These are phyloP conservation scores for Auanema freiburgensis DNA, from an alignment of 2,888 invertebrate genomes.

Conservation along the genomic window DNA sequence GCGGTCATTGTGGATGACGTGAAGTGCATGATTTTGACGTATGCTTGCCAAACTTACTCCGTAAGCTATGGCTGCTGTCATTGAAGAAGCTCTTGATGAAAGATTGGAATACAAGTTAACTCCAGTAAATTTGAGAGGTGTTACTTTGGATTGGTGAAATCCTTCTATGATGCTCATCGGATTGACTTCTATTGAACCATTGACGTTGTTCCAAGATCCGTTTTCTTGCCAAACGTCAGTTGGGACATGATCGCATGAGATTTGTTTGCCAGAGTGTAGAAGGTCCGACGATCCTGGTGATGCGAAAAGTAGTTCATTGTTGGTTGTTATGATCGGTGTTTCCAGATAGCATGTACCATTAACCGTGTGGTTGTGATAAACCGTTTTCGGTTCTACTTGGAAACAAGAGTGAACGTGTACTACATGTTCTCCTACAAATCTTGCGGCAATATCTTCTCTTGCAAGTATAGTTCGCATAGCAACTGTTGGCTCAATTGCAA, in stretches of 20 bases:
- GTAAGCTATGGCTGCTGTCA: not conserved
- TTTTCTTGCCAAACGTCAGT: conserved; percentile 1
- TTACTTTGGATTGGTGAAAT: not conserved
- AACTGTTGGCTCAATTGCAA: conserved; percentile 25
- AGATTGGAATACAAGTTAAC: not conserved
- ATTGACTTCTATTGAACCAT: not conserved
- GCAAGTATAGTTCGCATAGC: conserved; percentile 23
- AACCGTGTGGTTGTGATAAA: conserved; percentile 17
- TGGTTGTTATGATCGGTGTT: conserved; percentile 16
- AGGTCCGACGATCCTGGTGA: conserved; percentile 4
- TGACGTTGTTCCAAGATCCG: not conserved
- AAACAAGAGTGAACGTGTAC: conserved; percentile 16
- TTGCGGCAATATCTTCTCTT: conserved; percentile 22
- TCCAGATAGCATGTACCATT: conserved; percentile 19
- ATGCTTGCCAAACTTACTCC: not conserved
- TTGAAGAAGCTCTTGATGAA: not conserved
- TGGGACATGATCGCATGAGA: not conserved
- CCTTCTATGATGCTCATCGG: not conserved
- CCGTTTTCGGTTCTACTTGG: not conserved
- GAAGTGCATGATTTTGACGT: not conserved
- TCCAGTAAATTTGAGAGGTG: not conserved
- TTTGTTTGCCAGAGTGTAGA: not conserved
- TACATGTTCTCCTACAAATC: conserved; percentile 20
- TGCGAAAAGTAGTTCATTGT: not conserved
- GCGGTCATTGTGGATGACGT: too few species aligned